Base-by-base conservation (phyloP, 2,113 vertebrate species). In the Pelecanus crispus region DNA sequence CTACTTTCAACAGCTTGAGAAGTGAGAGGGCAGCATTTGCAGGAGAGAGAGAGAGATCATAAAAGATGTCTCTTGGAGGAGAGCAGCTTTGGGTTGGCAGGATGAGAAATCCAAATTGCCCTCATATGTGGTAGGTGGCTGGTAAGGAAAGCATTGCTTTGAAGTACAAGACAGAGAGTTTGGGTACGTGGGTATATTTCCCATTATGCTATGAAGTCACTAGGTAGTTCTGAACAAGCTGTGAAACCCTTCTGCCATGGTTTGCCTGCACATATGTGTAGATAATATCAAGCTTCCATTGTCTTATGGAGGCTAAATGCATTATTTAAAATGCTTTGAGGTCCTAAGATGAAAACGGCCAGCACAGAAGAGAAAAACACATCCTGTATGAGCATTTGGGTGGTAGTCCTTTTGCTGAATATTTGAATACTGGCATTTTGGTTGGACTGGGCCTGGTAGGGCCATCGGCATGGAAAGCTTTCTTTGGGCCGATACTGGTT, bases 171-270 rank as follows among this genome's bases (percentile, higher is more conserved):
- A 22, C 56, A 79, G 44, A 61, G 22, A 77, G 22, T 82, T 55
- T 81, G 78, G 8, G 3, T 71, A 66, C 25, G 4, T 42, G 26
- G 25, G 6, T 82, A 0, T 82, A 38, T 71, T 91, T 86, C 45
- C 47, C 40, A 24, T 49, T 92, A 47, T 0, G 1, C 26, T 74
- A 21, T 0, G 0, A 73, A 63, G 20, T 55, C 20, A 44, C 29
- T 65, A 36, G 13, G 17, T 40, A 56, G 42, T 58, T 67, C 58
- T 93, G 29, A 73, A 61, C 49, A 21, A 59, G 24, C 29, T 92
- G n/a, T 68, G 20, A 82, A 80, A 53, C 16, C 13, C 55, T 91
- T 70, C 38, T 88, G 58, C 50, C 1, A 0, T 56, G 16, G n/a
- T 72, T 92, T 91, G 21, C 19, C 13, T 81, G 34, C 29, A 20